phyloP scores from a whole-genome alignment of 2,888 invertebrate genomes.

The Platerodrilus igneus region DNA sequence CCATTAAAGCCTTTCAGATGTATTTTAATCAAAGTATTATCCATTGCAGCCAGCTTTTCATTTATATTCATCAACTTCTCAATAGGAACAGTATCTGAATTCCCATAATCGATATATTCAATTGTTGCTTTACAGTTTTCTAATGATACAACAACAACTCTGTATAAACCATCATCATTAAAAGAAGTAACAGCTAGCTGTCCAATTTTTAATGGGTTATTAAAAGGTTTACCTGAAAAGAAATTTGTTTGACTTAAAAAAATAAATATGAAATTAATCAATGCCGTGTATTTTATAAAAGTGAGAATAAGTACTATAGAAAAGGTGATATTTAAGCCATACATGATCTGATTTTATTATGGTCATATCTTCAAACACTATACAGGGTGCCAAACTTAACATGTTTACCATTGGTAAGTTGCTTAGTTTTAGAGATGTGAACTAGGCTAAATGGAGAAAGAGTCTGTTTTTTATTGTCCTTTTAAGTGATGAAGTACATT shows the following conservation, averaged over 20 bases:
- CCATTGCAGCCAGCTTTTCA: conserved; percentile 28
- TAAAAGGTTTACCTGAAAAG: conserved; percentile 28
- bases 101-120: conserved; percentile 36
- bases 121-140: conserved; percentile 25
- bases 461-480: too few species aligned
- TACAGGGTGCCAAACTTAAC: too few species aligned
- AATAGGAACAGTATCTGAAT: conserved; percentile 28
- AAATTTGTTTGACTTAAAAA: conserved; percentile 5
- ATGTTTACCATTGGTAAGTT: too few species aligned
- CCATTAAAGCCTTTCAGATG: conserved; percentile 24
- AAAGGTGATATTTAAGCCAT: too few species aligned
- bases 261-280: not conserved
- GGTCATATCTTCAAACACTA: too few species aligned
- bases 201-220: conserved; percentile 27
- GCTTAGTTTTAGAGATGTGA: too few species aligned
- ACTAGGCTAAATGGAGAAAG: too few species aligned
- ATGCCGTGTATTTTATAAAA: too few species aligned
- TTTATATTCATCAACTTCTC: conserved; percentile 33
- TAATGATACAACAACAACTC: conserved; percentile 32
- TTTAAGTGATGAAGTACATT: too few species aligned
- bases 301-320: too few species aligned
- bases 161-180: conserved; percentile 29
- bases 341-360: too few species aligned
- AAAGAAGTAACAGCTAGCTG: conserved; percentile 34
- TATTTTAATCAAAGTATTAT: conserved; percentile 26